Evolutionary conservation across 2,888 invertebrate genomes (phyloP).

Genomic region (Cheilosia impressa): DNA sequence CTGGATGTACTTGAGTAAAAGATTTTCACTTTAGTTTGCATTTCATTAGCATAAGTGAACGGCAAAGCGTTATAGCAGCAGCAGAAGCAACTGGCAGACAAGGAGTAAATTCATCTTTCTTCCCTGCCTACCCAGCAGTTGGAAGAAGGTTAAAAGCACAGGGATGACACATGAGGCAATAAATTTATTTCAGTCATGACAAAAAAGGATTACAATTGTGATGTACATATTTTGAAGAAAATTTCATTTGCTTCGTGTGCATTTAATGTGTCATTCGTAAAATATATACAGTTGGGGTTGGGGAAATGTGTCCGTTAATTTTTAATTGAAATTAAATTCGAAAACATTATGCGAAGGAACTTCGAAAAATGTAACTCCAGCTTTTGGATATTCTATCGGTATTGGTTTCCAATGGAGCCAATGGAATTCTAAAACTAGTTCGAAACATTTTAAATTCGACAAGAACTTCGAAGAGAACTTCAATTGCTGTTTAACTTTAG

Average conservation of each 20-base stretch:
- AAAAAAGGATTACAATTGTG: constrained; percentile 40
- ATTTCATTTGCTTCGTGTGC: constrained; percentile 13
- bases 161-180: constrained; percentile 27
- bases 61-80: background rate
- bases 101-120: constrained; percentile 16
- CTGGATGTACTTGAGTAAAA: constrained; percentile 31
- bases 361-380: too few species aligned
- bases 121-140: background rate
- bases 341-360: background rate
- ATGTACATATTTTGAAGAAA: constrained; percentile 29
- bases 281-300: background rate
- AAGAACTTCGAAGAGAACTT: too few species aligned
- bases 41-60: constrained; percentile 62
- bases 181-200: constrained; percentile 41
- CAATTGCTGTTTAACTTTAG: too few species aligned
- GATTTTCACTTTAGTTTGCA: constrained; percentile 60
- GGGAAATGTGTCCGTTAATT: background rate
- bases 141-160: constrained; percentile 2
- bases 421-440: too few species aligned
- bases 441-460: too few species aligned
- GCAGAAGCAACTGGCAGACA: constrained; percentile 23
- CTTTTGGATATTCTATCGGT: too few species aligned
- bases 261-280: constrained; percentile 21
- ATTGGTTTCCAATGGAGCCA: too few species aligned
- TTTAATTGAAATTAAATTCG: background rate